These are phyloP conservation scores for Epinotia brunnichana DNA, from an alignment of 2,888 invertebrate genomes.

Conservation along the genomic window DNA sequence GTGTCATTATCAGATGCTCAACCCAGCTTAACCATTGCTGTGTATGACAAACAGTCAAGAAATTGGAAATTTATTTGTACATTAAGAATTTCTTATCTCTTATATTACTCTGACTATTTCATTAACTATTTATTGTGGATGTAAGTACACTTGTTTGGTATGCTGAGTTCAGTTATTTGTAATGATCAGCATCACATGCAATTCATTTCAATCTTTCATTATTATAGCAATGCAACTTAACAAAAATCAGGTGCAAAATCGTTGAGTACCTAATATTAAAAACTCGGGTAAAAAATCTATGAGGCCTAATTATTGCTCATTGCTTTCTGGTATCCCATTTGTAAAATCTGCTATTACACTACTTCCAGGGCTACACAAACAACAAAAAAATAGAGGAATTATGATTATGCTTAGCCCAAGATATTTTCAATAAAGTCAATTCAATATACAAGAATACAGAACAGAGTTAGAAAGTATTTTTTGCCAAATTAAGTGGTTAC, in stretches of 20 bases:
- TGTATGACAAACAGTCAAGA: conserved; percentile 1
- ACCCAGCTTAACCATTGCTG: neutral
- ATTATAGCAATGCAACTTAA: conserved; percentile 3
- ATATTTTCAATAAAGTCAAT: conserved; percentile 1
- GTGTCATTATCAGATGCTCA: conserved; percentile 11
- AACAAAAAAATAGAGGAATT: neutral
- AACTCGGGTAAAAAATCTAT: neutral
- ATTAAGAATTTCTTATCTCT: conserved; percentile 14
- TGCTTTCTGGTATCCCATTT: neutral
- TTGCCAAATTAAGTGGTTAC: neutral
- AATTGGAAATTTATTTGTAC: conserved; percentile 5
- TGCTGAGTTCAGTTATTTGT: conserved; percentile 21
- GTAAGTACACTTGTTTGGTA: conserved; percentile 41
- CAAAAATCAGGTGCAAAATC: conserved; percentile 1
- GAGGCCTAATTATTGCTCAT: conserved; percentile 11
- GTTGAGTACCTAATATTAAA: neutral
- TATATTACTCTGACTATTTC: conserved; percentile 36
- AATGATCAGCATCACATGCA: conserved; percentile 23
- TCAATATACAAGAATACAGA: conserved; percentile 9
- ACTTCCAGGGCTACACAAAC: neutral
- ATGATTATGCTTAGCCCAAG: conserved; percentile 8
- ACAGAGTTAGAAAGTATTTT: neutral
- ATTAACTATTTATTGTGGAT: conserved; percentile 30
- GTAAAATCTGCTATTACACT: neutral
- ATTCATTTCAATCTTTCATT: conserved; percentile 2